Percentiles rank a stretch among this genome's conserved stretches.
Conservation (phyloP, 1,140 invertebrate genomes). For the Hylaeus anthracinus region DNA sequence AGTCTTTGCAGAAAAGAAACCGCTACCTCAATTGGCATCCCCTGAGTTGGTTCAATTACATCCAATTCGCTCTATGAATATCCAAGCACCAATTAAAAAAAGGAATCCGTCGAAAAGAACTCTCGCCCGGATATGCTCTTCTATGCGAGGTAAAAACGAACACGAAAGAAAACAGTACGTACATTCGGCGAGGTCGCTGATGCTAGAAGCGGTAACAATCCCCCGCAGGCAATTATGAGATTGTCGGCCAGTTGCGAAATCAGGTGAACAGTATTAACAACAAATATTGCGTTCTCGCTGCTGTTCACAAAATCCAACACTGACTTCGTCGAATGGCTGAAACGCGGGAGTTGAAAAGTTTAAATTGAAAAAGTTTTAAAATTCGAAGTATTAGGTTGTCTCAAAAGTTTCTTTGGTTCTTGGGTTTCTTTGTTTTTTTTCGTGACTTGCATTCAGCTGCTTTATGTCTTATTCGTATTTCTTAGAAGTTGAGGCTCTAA, state of each 20-base stretch:
- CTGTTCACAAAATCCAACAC: slow-evolving; percentile 99
- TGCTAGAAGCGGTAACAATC: slow-evolving; percentile 96
- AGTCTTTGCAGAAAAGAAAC: slow-evolving; percentile 97
- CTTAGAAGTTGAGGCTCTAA: too few relatives aligned
- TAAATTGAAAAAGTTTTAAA: not conserved
- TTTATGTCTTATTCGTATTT: too few relatives aligned
- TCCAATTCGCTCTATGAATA: slow-evolving; percentile 95
- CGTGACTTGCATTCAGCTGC: too few relatives aligned
- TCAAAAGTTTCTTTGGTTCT: too few relatives aligned
- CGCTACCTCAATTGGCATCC: slow-evolving; percentile 98
- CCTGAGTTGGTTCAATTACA: slow-evolving; percentile 98
- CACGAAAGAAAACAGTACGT: slow-evolving; percentile 77
- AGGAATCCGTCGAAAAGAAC: slow-evolving; percentile 19
- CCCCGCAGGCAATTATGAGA: slow-evolving; percentile 99
- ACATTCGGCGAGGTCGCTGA: slow-evolving; percentile 99
- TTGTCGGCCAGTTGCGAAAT: slow-evolving; percentile 99
- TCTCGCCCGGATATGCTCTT: slow-evolving; percentile 23
- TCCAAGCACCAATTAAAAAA: slow-evolving; percentile 49
- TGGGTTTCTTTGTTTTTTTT: too few relatives aligned
- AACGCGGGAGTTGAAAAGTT: slow-evolving; percentile 58
- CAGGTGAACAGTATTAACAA: slow-evolving; percentile 99
- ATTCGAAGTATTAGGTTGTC: too few relatives aligned
- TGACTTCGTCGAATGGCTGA: slow-evolving; percentile 96
- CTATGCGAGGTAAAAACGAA: slow-evolving; percentile 4
- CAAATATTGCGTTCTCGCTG: slow-evolving; percentile 98